Base-by-base conservation (phyloP, 1,140 invertebrate genomes). In the Bombus fervidus region DNA sequence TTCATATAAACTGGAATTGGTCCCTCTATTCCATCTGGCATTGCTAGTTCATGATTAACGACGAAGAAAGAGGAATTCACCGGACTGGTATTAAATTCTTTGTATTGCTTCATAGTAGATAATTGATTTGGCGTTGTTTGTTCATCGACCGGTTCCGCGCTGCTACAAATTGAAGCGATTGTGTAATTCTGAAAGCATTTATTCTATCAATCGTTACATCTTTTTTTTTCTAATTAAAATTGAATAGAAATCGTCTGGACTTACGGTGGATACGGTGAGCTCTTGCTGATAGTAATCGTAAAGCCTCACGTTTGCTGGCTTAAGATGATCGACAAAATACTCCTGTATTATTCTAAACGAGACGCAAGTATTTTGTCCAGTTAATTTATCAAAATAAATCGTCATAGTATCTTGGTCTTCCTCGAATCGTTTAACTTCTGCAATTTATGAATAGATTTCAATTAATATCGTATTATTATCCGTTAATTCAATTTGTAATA, bases 241-340 rank as follows among this genome's bases (percentile, higher is more conserved):
- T 13, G 13, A 73, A 22, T 3, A n/a, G 4, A 73, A 22, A 59
- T 71, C 3, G 1, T 6, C 37, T 8, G 15, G 75, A 86, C 79
- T 87, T 92, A 94, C 93, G 31, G 87, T 91, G 10, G 91, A 93
- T 64, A 95, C 88, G 25, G 92, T 94, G 5, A 95, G 87, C 31
- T 96, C 95, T n/a, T 96, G 95, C 66, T 95, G 93, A 91, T 98
- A 98, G 88, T 98, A 98, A 93, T 98, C 97, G 81, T 96, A 96
- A 5, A 98, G 94, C 83, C 95, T 95, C 25, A 96, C 96, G 77
- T 96, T 95, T 0, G 96, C 97, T 1, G 97, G 96, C 89, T 96
- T 96, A 2, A 96, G 96, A 73, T 90, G 91, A 15, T 95, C 94
- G 18, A 95, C 93, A 1, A 95, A 79, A 34, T 92, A 93, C 76